Evolutionary conservation across 1,140 invertebrate genomes (phyloP).

Genomic region (Pomacea maculata): DNA sequence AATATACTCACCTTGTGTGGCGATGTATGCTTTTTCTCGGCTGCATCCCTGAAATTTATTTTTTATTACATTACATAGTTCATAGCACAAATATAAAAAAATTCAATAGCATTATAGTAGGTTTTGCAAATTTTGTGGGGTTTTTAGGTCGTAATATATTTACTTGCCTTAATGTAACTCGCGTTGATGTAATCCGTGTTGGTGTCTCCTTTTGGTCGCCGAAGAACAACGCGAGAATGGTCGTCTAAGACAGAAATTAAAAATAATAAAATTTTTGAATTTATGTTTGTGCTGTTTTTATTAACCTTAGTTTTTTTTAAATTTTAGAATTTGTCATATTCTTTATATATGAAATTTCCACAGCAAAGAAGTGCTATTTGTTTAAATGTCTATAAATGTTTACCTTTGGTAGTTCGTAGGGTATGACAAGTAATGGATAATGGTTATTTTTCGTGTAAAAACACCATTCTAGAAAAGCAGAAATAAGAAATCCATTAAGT

Average conservation of each 20-base stretch:
- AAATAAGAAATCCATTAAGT: neutral
- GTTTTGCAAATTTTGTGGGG: neutral
- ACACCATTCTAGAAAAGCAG: too few relatives aligned
- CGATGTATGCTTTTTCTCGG: too few relatives aligned
- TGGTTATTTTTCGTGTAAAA: too few relatives aligned
- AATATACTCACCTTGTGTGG: neutral
- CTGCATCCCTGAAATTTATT: neutral
- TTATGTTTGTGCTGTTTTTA: neutral
- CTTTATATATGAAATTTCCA: too few relatives aligned
- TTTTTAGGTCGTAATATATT: neutral
- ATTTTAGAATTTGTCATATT: too few relatives aligned
- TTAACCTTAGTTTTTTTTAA: too few relatives aligned
- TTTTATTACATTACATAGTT: too few relatives aligned
- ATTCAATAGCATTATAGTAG: neutral
- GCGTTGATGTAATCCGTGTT: slow-evolving; percentile 33
- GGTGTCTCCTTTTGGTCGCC: neutral
- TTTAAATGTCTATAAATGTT: too few relatives aligned
- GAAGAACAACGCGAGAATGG: slow-evolving; percentile 24
- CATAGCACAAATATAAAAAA: neutral
- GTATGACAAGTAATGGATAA: too few relatives aligned
- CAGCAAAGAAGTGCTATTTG: too few relatives aligned
- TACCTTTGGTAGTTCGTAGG: too few relatives aligned
- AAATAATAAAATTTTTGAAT: neutral
- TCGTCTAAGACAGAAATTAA: slow-evolving; percentile 22
- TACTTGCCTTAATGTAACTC: slow-evolving; percentile 10